phyloP scores from a whole-genome alignment of 2,113 vertebrate genomes.

The Spilogale gracilis region DNA sequence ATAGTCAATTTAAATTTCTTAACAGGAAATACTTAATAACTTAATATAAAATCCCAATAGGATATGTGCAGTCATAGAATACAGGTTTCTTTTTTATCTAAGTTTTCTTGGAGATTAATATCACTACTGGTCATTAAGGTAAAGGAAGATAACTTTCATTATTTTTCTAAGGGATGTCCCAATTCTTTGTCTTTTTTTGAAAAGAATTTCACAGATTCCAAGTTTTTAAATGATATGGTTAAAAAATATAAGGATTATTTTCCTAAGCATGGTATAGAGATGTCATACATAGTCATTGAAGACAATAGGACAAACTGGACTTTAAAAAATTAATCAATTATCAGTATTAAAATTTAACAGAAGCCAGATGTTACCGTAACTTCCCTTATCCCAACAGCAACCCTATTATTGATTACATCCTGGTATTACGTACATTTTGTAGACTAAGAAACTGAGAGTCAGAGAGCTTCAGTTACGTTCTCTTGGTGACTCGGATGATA shows the following conservation, averaged over 20 bases:
- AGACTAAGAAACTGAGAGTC: constrained; percentile 43
- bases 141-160: neutral
- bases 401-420: neutral
- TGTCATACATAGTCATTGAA: neutral
- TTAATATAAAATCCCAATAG: constrained; percentile 1
- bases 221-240: neutral
- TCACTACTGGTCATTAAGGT: neutral
- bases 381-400: neutral
- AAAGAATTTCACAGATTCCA: neutral
- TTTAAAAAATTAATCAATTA: constrained; percentile 36
- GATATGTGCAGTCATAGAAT: neutral
- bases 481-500: neutral
- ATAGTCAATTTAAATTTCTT: constrained; percentile 57
- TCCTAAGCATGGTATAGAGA: neutral
- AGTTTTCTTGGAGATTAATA: constrained; percentile 45
- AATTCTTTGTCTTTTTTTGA: neutral
- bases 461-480: neutral
- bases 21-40: constrained; percentile 39
- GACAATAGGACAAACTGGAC: neutral
- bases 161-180: neutral
- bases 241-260: constrained; percentile 10
- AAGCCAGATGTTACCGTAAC: neutral
- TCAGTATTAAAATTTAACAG: constrained; percentile 21
- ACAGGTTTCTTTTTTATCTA: neutral
- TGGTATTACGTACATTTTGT: neutral